phyloP scores from a whole-genome alignment of 2,113 vertebrate species.

The Zosterops lateralis region DNA sequence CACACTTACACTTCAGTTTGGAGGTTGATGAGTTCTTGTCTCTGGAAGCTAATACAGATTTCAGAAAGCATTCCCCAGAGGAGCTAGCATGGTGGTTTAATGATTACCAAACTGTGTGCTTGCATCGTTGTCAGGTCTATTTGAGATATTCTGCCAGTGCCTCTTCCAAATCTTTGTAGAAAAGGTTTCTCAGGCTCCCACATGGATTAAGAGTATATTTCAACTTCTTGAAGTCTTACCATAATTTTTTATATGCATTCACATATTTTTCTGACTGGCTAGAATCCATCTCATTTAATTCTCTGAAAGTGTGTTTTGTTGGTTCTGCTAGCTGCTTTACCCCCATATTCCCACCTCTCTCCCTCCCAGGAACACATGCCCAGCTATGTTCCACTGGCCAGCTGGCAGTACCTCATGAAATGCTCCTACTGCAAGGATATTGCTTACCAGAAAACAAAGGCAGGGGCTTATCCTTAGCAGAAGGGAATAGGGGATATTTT shows the following conservation, averaged over 20 bases:
- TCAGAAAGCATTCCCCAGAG: background rate
- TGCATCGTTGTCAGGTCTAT: background rate
- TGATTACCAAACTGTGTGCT: background rate
- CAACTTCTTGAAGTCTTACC: background rate
- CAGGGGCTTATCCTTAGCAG: background rate
- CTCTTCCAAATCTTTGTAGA: background rate
- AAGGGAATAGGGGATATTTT: background rate
- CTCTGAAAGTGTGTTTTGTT: background rate
- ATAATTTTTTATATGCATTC: background rate
- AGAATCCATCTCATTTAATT: background rate
- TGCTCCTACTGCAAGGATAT: background rate
- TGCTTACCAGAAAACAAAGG: background rate
- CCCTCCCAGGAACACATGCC: background rate
- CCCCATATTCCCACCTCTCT: background rate
- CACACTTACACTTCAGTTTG: background rate
- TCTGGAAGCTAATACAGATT: background rate
- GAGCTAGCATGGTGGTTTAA: background rate
- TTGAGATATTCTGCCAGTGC: background rate
- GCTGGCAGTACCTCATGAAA: background rate
- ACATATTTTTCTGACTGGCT: background rate
- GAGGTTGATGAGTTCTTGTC: background rate
- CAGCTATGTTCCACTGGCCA: background rate
- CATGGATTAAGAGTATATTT: background rate
- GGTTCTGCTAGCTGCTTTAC: background rate
- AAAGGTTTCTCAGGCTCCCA: background rate